phyloP scores from a whole-genome alignment of 2,797 vertebrate species.

The Loris lydekkerianus region DNA sequence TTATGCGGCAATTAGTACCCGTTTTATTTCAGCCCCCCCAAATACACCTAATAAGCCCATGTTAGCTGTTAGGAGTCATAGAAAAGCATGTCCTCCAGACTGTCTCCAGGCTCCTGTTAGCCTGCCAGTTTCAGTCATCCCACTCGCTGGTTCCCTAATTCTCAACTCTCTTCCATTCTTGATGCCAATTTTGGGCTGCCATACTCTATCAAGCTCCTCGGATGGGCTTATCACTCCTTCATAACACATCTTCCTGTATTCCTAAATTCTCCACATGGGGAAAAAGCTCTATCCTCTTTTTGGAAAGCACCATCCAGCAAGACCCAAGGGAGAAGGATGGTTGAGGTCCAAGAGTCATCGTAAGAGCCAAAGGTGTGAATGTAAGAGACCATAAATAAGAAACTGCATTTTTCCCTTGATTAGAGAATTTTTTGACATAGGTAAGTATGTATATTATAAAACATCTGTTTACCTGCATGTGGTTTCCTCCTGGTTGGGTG shows the following conservation, averaged over 20 bases:
- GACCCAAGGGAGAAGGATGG: neutral
- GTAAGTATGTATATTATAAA: neutral
- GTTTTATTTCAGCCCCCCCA: constrained; percentile 8
- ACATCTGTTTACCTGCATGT: neutral
- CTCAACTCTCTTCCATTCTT: neutral
- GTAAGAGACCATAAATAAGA: neutral
- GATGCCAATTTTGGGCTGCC: neutral
- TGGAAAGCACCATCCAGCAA: neutral
- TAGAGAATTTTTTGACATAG: neutral
- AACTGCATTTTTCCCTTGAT: neutral
- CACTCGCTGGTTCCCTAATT: neutral
- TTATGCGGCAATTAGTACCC: neutral
- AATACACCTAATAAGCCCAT: neutral
- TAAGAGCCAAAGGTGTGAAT: neutral
- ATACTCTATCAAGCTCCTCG: neutral
- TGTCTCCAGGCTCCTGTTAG: neutral
- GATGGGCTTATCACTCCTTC: neutral
- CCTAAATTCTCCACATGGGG: neutral
- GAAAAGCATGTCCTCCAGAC: neutral
- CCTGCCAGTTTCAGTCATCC: neutral
- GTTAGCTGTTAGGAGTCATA: neutral
- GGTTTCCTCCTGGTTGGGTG: neutral
- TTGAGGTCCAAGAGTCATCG: neutral
- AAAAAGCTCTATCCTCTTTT: neutral
- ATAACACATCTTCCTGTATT: neutral